Base-by-base conservation (phyloP, 2,113 vertebrate genomes). In the Narcine bancroftii region DNA sequence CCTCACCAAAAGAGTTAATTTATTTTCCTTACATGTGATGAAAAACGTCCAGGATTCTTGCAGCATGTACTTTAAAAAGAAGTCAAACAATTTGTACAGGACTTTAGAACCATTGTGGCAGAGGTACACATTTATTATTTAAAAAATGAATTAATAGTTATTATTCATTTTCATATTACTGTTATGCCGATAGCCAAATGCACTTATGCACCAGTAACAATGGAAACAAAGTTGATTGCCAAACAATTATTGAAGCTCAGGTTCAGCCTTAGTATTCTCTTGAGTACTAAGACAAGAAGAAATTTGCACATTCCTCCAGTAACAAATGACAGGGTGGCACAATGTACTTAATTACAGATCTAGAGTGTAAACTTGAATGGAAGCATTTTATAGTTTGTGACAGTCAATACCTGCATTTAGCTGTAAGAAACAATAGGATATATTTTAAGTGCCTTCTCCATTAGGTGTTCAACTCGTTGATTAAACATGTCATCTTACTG, bases 391-490 rank as follows among this genome's bases (percentile, higher is more conserved):
- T 76, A 76, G 53, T 72, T 92, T n/a, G 45, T 92, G 50, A 2
- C 26, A 50, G 33, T 73, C 36, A 60, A 42, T 60, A n/a, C 53
- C 39, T 75, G 10, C 65, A 19, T 73, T 73, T 56, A 75, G 29
- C 50, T 42, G 53, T 60, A 42, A 42, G 29, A 1, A 53, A 89
- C 36, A 19, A 15, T 73, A 47, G 39, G 65, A 53, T 76, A 72
- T 39, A 63, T 50, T 76, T 72, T 71, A 71, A 89, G 53, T 92
- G 39, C 29, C 66, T 92, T 91, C 47, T 89, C 71, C 83, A 89
- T 89, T 87, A 92, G 56, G 94, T 96, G 10, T 47, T 96, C 94
- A 94, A 92, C 92, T 94, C 94, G 92, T 92, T 95, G 95, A 94
- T 93, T 93, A 94, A 92, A 92, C 92, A 93, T 83, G 89, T 93